Evolutionary conservation across 2,113 vertebrate species (phyloP).

Genomic region (Varanus komodoensis): DNA sequence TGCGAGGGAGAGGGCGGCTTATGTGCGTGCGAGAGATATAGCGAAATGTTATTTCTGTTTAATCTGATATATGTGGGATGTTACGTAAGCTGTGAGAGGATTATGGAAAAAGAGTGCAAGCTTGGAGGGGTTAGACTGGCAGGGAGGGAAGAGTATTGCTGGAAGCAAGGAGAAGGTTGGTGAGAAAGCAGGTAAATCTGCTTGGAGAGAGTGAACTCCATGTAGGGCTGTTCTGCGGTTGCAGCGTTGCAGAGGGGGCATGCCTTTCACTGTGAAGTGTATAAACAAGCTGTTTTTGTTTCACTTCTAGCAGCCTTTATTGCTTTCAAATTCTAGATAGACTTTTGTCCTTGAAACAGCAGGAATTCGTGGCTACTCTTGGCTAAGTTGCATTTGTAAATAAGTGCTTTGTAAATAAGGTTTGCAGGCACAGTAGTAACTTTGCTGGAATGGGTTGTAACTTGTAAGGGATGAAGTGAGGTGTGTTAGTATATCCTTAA

Average conservation of each 20-base stretch:
- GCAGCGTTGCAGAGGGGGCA: neutral
- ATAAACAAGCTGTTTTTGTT: neutral
- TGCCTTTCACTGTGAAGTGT: neutral
- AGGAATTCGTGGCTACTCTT: constrained; percentile 30
- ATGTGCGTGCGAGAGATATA: neutral
- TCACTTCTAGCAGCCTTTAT: neutral
- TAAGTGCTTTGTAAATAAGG: neutral
- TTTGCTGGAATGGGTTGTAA: neutral
- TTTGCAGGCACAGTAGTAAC: neutral
- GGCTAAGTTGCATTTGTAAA: neutral
- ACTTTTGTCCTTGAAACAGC: constrained; percentile 48
- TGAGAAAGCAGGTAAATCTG: too few relatives aligned
- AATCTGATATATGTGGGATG: neutral
- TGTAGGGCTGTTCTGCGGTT: neutral
- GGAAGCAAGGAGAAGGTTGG: neutral
- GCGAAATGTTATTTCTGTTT: neutral
- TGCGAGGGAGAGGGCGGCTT: too few relatives aligned
- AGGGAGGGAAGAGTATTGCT: neutral
- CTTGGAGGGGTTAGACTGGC: neutral
- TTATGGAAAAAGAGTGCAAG: neutral
- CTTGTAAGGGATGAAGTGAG: too few relatives aligned
- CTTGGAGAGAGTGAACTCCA: neutral
- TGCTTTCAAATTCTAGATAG: constrained; percentile 30
- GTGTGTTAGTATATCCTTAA: neutral
- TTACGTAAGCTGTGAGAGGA: neutral